Conservation (phyloP, 2,888 invertebrate genomes). For the Ectemnius continuus region DNA sequence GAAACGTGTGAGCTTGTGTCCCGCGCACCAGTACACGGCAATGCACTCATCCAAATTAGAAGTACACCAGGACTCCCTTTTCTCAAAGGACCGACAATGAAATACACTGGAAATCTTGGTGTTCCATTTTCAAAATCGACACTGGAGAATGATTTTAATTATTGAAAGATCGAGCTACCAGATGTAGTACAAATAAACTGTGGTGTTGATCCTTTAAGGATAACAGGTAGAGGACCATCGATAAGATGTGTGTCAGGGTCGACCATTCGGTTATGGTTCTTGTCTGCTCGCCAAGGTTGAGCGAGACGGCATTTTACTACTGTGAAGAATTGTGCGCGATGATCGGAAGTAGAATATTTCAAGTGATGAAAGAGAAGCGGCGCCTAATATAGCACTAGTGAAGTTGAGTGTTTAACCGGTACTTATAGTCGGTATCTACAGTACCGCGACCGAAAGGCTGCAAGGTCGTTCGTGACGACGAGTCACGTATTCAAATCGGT, state of each 20-base stretch:
- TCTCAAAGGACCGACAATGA: not conserved
- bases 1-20: slow-evolving; percentile 27
- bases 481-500: slow-evolving; percentile 56
- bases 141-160: no score
- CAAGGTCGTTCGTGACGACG: slow-evolving; percentile 39
- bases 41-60: slow-evolving; percentile 57
- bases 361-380: not conserved
- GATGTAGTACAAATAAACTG: not conserved
- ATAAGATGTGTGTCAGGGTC: slow-evolving; percentile 52
- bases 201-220: no score
- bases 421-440: not conserved
- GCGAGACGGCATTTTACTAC: not conserved
- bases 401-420: slow-evolving; percentile 1
- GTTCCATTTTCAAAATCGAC: not conserved
- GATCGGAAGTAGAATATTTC: slow-evolving; percentile 11
- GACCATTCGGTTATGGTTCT: slow-evolving; percentile 32
- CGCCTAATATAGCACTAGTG: not conserved
- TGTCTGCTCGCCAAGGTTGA: not conserved
- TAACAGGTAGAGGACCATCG: not conserved
- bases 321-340: not conserved
- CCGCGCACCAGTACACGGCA: slow-evolving; percentile 47
- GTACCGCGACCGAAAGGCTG: slow-evolving; percentile 11
- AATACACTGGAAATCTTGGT: no score
- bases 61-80: not conserved
- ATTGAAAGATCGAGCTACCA: not conserved